Evolutionary conservation across 2,888 invertebrate genomes (phyloP).

Genomic region (Sminthurides aquaticus): DNA sequence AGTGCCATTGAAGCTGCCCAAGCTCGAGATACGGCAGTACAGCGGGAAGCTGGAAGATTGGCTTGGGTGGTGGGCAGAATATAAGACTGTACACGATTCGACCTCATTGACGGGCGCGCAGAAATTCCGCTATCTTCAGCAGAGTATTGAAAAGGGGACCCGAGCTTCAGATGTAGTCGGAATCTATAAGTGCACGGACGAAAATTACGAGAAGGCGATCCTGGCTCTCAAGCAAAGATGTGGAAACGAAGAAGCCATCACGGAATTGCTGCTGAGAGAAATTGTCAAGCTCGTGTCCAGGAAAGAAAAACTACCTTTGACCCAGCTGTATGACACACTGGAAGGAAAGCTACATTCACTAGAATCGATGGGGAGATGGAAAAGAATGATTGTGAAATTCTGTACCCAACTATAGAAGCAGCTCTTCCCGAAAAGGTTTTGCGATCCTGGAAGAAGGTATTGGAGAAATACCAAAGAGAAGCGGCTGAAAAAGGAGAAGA

Average conservation of each 20-base stretch:
- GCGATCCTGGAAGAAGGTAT: neutral
- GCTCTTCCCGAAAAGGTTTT: neutral
- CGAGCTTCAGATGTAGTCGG: neutral
- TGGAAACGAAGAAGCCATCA: neutral
- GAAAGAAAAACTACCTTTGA: neutral
- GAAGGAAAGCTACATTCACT: neutral
- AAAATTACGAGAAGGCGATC: neutral
- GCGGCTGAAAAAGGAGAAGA: neutral
- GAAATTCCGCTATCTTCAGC: neutral
- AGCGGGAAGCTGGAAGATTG: neutral
- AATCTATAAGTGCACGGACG: neutral
- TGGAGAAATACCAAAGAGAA: neutral
- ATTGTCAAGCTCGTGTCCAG: neutral
- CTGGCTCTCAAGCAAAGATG: neutral
- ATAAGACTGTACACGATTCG: neutral
- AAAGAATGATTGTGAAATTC: neutral
- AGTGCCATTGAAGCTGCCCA: neutral
- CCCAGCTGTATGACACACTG: neutral
- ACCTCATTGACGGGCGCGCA: neutral
- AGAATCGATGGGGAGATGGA: neutral
- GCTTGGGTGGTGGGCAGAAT: neutral
- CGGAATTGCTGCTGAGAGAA: neutral
- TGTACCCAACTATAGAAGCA: neutral
- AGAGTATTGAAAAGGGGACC: neutral
- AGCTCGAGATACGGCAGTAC: neutral